Base-by-base conservation (phyloP, 2,113 vertebrate species). In the Sigmodon hispidus region DNA sequence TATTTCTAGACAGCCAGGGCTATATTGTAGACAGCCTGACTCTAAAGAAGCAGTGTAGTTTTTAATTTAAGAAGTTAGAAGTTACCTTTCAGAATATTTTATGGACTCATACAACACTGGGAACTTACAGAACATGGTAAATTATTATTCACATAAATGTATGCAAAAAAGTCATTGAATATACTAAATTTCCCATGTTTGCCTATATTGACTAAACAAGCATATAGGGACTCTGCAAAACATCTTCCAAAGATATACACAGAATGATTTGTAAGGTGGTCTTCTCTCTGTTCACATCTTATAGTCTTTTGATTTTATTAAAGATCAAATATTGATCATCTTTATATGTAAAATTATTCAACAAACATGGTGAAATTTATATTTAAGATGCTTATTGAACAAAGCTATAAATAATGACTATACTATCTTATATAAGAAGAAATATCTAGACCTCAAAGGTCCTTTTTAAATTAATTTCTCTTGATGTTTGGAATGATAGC, bases 401-500 rank as follows among this genome's bases (percentile, higher is more conserved):
- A 94, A 86, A 61, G 26, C 0, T 59, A 9, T 4, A 48, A 73
- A 61, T 24, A 83, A 72, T 94, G 6, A 79, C 6, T 73, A 76
- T 57, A 73, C 81, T 89, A 79, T 34, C 4, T 88, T 70, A 63
- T 40, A 80, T 19, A 48, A 36, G 9, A 80, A 63, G 88, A 80
- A 59, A 93, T 91, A 91, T 55, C 2, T 76, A 88, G 43, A 93
- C 73, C 89, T 89, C 29, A 85, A 48, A 87, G 81, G 19, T 17
- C 36, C 48, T 92, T 84, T 77, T 55, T 55, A 55, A 81, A 94
- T 83, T 94, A 50, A 40, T 36, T 72, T 11, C 50, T 93, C 9
- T 87, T 92, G 87, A 92, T 97, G 72, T 96, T 89, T 87, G 70
- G 87, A 96, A 90, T 92, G 89, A 77, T 85, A 67, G 59, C 31